A percentile compares a stretch with the other conserved stretches of the same genome.
These are phyloP conservation scores for Formicarius rufipectus DNA, from an alignment of 2,113 vertebrate species.

Conservation along the genomic window DNA sequence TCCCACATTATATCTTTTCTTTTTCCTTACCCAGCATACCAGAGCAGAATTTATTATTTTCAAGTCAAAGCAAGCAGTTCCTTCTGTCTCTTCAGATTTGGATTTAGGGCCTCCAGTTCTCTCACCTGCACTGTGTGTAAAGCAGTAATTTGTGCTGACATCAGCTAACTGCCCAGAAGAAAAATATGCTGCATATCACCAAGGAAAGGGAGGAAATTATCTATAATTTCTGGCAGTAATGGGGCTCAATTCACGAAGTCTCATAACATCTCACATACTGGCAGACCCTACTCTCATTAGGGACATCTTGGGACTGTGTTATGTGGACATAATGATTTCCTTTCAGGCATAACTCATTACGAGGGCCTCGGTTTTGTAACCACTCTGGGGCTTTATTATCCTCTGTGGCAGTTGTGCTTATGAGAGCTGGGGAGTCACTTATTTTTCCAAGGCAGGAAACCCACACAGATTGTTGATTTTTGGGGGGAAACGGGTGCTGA, in stretches of 20 bases:
- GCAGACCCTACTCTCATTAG: neutral
- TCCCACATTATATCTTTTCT: neutral
- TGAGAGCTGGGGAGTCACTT: neutral
- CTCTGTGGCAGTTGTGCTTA: neutral
- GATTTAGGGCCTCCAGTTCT: conserved; percentile 9
- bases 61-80: conserved; percentile 13
- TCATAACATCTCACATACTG: neutral
- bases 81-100: conserved; percentile 35
- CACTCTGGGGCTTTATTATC: neutral
- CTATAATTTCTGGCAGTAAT: conserved; percentile 40
- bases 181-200: conserved; percentile 31
- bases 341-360: neutral
- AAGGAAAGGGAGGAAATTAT: neutral
- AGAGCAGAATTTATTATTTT: conserved; percentile 2
- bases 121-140: neutral
- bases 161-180: conserved; percentile 44
- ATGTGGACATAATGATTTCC: neutral
- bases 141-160: conserved; percentile 55
- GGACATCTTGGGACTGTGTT: neutral
- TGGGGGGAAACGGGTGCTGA: neutral
- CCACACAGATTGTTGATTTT: neutral
- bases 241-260: conserved; percentile 14
- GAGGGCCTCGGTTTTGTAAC: neutral
- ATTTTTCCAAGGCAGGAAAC: neutral
- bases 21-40: neutral